Evolutionary conservation across 2,888 invertebrate species (phyloP).

Genomic region (Aricia artaxerxes): DNA sequence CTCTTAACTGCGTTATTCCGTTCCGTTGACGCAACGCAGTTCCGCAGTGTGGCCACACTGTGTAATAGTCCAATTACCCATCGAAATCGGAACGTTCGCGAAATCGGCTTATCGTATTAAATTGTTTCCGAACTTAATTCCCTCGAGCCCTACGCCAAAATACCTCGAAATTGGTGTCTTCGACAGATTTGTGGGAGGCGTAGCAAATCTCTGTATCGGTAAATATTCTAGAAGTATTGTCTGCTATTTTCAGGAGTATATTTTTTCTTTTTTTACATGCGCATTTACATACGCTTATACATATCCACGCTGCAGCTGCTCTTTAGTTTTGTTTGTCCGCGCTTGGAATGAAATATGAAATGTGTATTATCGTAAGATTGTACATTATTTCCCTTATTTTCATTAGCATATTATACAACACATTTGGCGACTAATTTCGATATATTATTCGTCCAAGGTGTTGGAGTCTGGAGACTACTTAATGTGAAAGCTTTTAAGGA

Average conservation of each 20-base stretch:
- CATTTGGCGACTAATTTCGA: too few relatives aligned
- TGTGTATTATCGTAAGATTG: too few relatives aligned
- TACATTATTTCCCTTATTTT: too few relatives aligned
- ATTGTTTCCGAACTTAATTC: constrained; percentile 6
- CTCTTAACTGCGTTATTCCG: not conserved
- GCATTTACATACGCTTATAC: too few relatives aligned
- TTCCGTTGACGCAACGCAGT: not conserved
- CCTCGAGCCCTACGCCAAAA: not conserved
- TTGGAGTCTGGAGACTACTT: not conserved
- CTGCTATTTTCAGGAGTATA: not conserved
- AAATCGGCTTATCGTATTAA: constrained; percentile 8
- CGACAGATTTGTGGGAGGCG: not conserved
- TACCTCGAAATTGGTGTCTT: not conserved
- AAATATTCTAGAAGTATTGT: not conserved
- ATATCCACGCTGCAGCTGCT: too few relatives aligned
- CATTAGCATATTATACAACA: too few relatives aligned
- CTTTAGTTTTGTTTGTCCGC: too few relatives aligned
- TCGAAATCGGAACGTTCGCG: not conserved
- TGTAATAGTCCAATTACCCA: not conserved
- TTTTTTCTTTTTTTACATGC: not conserved
- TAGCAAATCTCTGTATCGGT: not conserved
- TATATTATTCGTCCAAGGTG: not conserved
- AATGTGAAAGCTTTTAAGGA: not conserved
- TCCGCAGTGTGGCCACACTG: not conserved
- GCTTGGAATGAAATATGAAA: too few relatives aligned